These are phyloP conservation scores for Clarias gariepinus DNA, from an alignment of 2,113 vertebrate genomes.

Conservation along the genomic window DNA sequence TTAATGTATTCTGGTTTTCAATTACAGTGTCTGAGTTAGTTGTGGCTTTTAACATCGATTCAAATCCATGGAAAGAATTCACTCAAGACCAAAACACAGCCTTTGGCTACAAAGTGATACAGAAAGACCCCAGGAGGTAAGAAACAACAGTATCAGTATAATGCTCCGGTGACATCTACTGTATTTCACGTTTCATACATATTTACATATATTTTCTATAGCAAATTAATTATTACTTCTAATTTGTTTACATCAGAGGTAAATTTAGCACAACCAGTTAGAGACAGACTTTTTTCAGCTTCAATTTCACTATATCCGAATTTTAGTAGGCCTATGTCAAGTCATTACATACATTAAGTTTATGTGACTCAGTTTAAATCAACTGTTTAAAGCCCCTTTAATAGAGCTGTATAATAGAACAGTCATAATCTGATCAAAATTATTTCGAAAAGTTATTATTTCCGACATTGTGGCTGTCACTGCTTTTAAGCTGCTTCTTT, in stretches of 20 bases:
- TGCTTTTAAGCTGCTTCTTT: too few relatives aligned
- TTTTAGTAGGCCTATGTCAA: not conserved
- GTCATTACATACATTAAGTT: not conserved
- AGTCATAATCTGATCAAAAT: too few relatives aligned
- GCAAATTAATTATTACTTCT: not conserved
- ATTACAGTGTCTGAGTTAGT: conserved; percentile 53
- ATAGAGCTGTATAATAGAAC: too few relatives aligned
- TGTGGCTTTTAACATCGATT: conserved; percentile 66
- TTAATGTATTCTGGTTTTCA: not conserved
- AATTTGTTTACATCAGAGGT: not conserved
- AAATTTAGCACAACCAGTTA: not conserved
- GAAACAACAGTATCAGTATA: not conserved
- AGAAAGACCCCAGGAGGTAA: conserved; percentile 49
- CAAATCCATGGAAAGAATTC: conserved; percentile 62
- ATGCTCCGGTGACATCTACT: not conserved
- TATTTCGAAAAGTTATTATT: too few relatives aligned
- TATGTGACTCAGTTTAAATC: too few relatives aligned
- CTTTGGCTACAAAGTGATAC: conserved; percentile 73
- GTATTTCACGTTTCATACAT: not conserved
- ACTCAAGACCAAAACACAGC: conserved; percentile 8
- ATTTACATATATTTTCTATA: not conserved
- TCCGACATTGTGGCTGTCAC: too few relatives aligned
- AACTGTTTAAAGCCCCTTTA: too few relatives aligned
- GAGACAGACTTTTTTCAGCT: not conserved
- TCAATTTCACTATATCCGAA: not conserved